Evolutionary conservation across 2,888 invertebrate species (phyloP).

Genomic region (Sussaba pulchella): DNA sequence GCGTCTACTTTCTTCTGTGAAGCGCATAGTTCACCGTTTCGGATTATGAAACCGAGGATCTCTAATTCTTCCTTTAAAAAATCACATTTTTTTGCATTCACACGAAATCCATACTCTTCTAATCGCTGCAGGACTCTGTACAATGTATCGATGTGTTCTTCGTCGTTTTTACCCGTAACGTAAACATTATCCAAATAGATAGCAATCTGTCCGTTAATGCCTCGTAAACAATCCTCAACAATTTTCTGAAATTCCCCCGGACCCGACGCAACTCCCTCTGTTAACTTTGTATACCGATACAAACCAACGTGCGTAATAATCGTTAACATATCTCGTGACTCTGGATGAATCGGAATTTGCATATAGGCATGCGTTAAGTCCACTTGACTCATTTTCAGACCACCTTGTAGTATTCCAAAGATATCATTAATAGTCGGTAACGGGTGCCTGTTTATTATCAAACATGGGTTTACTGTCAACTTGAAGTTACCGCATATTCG

Average conservation of each 20-base stretch:
- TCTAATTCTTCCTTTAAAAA: constrained; percentile 69
- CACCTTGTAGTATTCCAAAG: constrained; percentile 69
- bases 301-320: constrained; percentile 38
- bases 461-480: constrained; percentile 75
- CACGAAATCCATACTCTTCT: constrained; percentile 8
- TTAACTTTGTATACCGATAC: constrained; percentile 34
- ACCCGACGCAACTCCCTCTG: constrained; percentile 47
- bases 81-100: constrained; percentile 68
- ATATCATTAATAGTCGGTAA: constrained; percentile 71
- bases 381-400: constrained; percentile 76
- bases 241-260: constrained; percentile 41
- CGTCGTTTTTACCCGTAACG: constrained; percentile 10
- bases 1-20: constrained; percentile 64
- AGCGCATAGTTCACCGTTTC: constrained; percentile 70
- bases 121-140: constrained; percentile 1
- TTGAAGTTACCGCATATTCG: constrained; percentile 71
- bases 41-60: constrained; percentile 71
- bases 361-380: constrained; percentile 77
- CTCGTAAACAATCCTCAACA: constrained; percentile 27
- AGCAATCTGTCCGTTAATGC: constrained; percentile 2
- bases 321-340: constrained; percentile 16
- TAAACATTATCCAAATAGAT: constrained; percentile 33
- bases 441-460: constrained; percentile 72
- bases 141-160: constrained; percentile 20
- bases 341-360: constrained; percentile 24